Base-by-base conservation (phyloP, 2,888 invertebrate species). In the Colostygia pectinataria region DNA sequence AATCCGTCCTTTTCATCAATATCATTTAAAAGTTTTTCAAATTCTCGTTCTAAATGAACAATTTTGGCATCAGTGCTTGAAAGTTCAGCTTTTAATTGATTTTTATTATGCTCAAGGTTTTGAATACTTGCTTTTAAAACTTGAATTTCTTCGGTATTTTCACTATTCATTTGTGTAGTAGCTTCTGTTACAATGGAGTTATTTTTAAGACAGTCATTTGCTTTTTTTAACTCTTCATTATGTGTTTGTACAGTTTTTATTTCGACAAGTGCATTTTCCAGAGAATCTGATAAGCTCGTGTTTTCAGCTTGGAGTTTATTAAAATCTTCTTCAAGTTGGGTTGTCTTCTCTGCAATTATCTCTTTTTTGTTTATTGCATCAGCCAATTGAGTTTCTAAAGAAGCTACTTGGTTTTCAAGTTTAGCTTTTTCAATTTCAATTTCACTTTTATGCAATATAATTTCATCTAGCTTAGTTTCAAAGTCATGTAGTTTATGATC, bases 1-100 rank as follows among this genome's bases (percentile, higher is more conserved):
- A 82, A 51, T n/a, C 65, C 64, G 59, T 86, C 82, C 55, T 91
- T 83, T 61, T 90, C 91, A 29, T 80, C 80, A 2, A 90, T 77
- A 20, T 82, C 80, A 4, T 74, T 59, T 28, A 79, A 67, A 4
- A 90, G 48, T 37, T 77, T 79, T 1, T 74, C 75, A 45, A 91
- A 74, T 55, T 88, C 86, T 58, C 79, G 74, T 57, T 91, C 90
- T 31, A 92, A 66, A 40, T 74, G 69, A 3, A 74, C 57, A 12
- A 80, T 79, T 65, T 84, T 90, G 0, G 57, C 43, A 48, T 84
- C 80, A 6, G 81, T 80, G 0, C 68, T 58, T 5, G 72, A 62
- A 10, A 87, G 55, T 53, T 85, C 83, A 8, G 67, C 33, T 66
- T 86, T 82, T 5, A 84, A 53, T 37, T 74, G 55, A 1, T 65